A percentile compares a stretch with the other conserved stretches of the same genome.
Conservation (phyloP, 1,140 invertebrate species). For the Zaprionus vittiger region DNA sequence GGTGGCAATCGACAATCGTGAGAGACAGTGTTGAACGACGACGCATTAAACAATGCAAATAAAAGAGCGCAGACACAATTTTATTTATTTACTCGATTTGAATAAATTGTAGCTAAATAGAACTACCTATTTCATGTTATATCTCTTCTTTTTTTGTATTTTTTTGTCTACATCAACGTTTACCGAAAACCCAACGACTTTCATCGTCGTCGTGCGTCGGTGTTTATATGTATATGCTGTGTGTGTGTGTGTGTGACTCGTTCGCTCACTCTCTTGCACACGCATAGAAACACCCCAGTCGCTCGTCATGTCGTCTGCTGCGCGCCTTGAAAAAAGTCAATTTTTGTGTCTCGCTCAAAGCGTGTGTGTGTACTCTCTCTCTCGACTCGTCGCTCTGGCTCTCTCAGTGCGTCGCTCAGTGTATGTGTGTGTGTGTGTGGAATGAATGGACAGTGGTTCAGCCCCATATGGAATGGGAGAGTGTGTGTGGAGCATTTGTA, state of each 20-base stretch:
- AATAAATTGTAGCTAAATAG: slow-evolving; percentile 57
- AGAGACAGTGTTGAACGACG: slow-evolving; percentile 17
- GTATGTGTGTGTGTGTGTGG: not conserved
- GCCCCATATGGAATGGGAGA: slow-evolving; percentile 24
- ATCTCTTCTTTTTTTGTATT: slow-evolving; percentile 36
- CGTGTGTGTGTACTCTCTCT: slow-evolving; percentile 16
- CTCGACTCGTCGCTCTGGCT: slow-evolving; percentile 23
- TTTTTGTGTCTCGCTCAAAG: slow-evolving; percentile 54
- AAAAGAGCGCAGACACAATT: slow-evolving; percentile 9
- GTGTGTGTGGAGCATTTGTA: slow-evolving; percentile 18
- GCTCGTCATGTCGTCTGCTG: slow-evolving; percentile 52
- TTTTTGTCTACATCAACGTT: slow-evolving; percentile 83
- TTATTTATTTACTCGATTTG: slow-evolving; percentile 44
- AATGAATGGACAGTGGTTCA: slow-evolving; percentile 66
- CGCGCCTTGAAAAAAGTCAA: slow-evolving; percentile 74
- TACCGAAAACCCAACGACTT: slow-evolving; percentile 82
- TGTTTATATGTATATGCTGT: slow-evolving; percentile 43
- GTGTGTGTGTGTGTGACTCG: slow-evolving; percentile 41
- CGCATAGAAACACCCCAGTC: slow-evolving; percentile 37
- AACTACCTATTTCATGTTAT: slow-evolving; percentile 66
- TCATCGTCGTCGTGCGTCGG: slow-evolving; percentile 73
- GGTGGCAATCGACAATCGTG: not conserved
- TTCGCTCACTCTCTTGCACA: slow-evolving; percentile 57
- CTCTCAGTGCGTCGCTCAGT: slow-evolving; percentile 19
- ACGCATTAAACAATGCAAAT: slow-evolving; percentile 22